phyloP scores from a whole-genome alignment of 1,140 invertebrate species.

The Drosophila yakuba region DNA sequence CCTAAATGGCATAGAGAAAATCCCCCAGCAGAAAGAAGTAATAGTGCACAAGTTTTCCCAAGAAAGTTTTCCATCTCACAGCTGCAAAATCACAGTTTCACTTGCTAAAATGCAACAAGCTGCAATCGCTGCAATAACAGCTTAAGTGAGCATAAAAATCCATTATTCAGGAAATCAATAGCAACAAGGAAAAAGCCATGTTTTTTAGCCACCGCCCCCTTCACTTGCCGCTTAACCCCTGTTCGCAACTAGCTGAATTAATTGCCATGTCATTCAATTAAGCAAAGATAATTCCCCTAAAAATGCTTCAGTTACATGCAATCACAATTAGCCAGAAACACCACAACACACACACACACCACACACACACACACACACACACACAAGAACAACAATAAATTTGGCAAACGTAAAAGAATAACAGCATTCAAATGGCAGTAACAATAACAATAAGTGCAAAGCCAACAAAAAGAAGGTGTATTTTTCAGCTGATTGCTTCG shows the following conservation, averaged over 20 bases:
- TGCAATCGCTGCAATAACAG: background rate
- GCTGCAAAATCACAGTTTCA: background rate
- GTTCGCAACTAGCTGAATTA: constrained; percentile 32
- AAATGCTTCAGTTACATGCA: constrained; percentile 64
- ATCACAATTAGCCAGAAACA: constrained; percentile 58
- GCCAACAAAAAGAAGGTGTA: constrained; percentile 14
- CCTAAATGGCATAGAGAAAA: too few species aligned
- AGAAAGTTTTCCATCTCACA: too few species aligned
- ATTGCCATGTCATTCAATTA: constrained; percentile 71
- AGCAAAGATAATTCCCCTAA: constrained; percentile 63
- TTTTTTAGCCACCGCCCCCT: background rate
- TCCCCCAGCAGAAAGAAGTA: too few species aligned
- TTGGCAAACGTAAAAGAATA: constrained; percentile 10
- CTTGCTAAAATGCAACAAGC: background rate
- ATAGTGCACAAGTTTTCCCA: too few species aligned
- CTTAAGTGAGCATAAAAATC: constrained; percentile 5
- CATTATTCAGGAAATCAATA: constrained; percentile 21
- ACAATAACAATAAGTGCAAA: constrained; percentile 23
- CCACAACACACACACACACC: too few species aligned
- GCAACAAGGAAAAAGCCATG: background rate
- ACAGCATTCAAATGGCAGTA: constrained; percentile 28
- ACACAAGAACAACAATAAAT: constrained; percentile 17
- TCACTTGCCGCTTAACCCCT: background rate
- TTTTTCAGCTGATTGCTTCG: constrained; percentile 42
- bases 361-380: too few species aligned